Conservation (phyloP, 2,888 invertebrate genomes). For the Harpalus rufipes region DNA sequence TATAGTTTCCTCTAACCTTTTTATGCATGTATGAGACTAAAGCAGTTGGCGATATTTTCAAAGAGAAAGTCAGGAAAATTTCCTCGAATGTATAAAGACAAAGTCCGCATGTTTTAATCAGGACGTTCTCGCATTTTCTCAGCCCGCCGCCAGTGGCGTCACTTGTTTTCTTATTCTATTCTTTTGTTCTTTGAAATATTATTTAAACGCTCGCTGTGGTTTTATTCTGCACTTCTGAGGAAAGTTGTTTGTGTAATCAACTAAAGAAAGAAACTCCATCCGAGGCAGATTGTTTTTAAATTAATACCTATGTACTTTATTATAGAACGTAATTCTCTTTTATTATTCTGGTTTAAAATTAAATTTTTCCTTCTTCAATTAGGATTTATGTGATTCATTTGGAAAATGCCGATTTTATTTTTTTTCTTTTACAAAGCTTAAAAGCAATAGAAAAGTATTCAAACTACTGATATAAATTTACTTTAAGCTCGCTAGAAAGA, state of each 20-base stretch:
- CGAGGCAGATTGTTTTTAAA: conserved; percentile 25
- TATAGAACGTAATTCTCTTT: background rate
- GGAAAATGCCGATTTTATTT: background rate
- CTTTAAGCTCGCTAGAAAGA: background rate
- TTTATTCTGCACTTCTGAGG: conserved; percentile 18
- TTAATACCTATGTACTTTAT: background rate
- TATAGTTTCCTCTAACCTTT: conserved; percentile 46
- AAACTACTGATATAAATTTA: conserved; percentile 36
- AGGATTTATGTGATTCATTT: background rate
- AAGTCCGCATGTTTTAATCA: conserved; percentile 65
- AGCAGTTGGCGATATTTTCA: conserved; percentile 57
- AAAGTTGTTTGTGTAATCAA: conserved; percentile 37
- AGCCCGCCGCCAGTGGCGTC: conserved; percentile 22
- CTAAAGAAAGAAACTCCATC: conserved; percentile 15
- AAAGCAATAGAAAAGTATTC: conserved; percentile 1
- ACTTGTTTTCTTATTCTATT: conserved; percentile 55
- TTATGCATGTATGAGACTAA: conserved; percentile 60
- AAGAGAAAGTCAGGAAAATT: conserved; percentile 58
- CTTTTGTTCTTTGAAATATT: conserved; percentile 56
- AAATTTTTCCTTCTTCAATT: background rate
- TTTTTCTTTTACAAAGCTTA: background rate
- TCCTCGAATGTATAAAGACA: conserved; percentile 61
- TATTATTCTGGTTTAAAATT: background rate
- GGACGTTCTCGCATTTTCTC: conserved; percentile 55
- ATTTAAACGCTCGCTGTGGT: conserved; percentile 28